Evolutionary conservation across 2,797 vertebrate genomes (phyloP), one percentile per base, ranked within the genome.

Genomic region (Pachyuromys duprasi): DNA sequence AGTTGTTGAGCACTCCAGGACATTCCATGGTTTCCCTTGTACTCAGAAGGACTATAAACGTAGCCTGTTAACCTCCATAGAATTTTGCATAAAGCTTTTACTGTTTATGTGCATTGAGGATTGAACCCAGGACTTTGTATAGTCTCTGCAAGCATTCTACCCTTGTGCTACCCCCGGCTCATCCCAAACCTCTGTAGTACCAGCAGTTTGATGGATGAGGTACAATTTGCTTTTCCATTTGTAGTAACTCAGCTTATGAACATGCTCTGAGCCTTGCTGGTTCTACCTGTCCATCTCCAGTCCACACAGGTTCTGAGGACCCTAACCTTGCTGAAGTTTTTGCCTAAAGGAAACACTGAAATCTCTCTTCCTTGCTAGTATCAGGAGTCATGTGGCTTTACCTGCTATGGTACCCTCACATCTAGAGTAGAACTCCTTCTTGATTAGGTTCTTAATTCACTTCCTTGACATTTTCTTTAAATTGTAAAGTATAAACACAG

Each of bases 391-490:
- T 42, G 65, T 93, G 74, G 39, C 62, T 33, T 96, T 76, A 33
- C 31, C 36, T 86, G n/a, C 81, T 62, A 20, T 33, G 3, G 45
- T 67, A 22, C 7, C 82, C 26, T 87, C 4, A 78, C 20, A 8
- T 88, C 42, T 92, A 65, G 55, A 84, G 28, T 69, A 75, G 18
- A 91, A 49, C 39, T 70, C 31, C 39, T 75, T 33, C 11, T 82
- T 82, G 62, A 62, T 95, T 95, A 83, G 63, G 8, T 89, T 96
- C 60, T 93, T 84, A 49, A 36, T 14, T 92, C 8, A 17, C 17
- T 57, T 90, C 15, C 67, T 93, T 80, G 89, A 80, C 88, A 94
- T 39, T 88, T 57, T 78, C 84, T 93, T 75, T 70, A 92, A 65
- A 75, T 90, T 94, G 4, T 55, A 57, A 91, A 90, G n/a, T 42